Evolutionary conservation across 2,113 vertebrate genomes (phyloP), one percentile per base, ranked within the genome.

Genomic region (Macquaria australasica): DNA sequence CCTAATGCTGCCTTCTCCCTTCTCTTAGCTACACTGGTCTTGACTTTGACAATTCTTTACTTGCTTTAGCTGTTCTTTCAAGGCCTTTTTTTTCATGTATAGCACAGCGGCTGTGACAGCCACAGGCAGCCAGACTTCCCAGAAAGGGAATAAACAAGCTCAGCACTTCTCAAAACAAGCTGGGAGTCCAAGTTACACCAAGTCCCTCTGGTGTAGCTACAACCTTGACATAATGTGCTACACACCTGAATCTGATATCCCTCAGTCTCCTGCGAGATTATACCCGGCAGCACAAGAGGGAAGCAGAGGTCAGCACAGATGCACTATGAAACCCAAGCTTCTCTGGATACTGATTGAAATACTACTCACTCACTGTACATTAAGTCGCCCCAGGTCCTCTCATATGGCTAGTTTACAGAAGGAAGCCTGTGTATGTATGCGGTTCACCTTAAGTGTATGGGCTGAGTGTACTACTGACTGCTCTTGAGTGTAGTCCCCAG

Each of bases 201-300:
- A 78, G 71, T 74, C 71, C 59, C 89, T 81, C 39, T 77, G 79
- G 45, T 88, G 88, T 91, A 86, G 77, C 85, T 88, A 89, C 89
- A 92, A 92, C 91, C 88, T 88, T 89, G 85, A 93, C 89, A 87
- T 86, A 58, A 93, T 81, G 74, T 87, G 77, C 80, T 80, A 90
- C 85, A 92, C 78, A 82, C 83, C 88, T 91, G 85, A 83, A 90
- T 83, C 34, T 79, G 84, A 89, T 89, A 90, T 28, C 59, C 73
- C 34, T 45, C 39, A 37, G 75, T 76, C 81, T 88, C 34, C 45
- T 25, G 67, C 1, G 2, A 78, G 23, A 81, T 73, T 62, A 83
- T 63, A 84, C 8, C 56, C 75, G 64, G 73, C 53, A 73, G 73
- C 71, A 73, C 60, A 73, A 41, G 73, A 81, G 66, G 41, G 34